Percentiles rank a stretch among this genome's conserved stretches.
Conservation (phyloP, 2,797 vertebrate species). For the Mormyrus proboscirostris region DNA sequence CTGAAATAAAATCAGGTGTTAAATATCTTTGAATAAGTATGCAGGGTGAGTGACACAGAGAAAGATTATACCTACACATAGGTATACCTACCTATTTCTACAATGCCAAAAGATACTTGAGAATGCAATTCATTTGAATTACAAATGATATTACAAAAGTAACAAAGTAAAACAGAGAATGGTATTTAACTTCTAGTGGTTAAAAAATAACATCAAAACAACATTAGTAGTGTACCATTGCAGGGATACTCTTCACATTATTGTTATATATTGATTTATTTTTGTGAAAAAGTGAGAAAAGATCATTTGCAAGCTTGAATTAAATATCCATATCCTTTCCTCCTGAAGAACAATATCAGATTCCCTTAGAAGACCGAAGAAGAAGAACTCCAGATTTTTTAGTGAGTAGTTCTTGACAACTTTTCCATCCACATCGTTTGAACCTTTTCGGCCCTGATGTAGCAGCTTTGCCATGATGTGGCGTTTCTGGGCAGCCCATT, state of each 20-base stretch:
- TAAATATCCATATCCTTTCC: background rate
- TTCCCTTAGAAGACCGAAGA: slow-evolving; percentile 40
- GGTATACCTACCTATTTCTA: background rate
- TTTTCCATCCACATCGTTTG: background rate
- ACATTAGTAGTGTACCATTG: background rate
- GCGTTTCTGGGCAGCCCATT: background rate
- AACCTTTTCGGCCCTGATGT: background rate
- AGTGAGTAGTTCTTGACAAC: slow-evolving; percentile 53
- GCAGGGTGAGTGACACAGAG: background rate
- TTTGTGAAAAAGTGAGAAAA: background rate
- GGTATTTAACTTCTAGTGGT: background rate
- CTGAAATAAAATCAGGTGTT: background rate
- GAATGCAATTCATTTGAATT: background rate
- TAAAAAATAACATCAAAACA: background rate
- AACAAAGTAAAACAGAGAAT: background rate
- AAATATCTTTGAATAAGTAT: background rate
- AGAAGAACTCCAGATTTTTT: slow-evolving; percentile 61
- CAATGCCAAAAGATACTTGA: background rate
- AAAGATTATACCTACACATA: background rate
- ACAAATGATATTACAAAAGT: background rate
- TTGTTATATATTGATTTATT: background rate
- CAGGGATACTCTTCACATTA: background rate
- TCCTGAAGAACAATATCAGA: slow-evolving; percentile 47
- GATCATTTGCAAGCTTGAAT: background rate
- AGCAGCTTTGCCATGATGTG: background rate